A percentile compares a stretch with the other conserved stretches of the same genome.
Evolutionary conservation across 30 jellyfish, hydroid and myxozoan species (phyloP).

Genomic region (Calvadosia cruxmelitensis): DNA sequence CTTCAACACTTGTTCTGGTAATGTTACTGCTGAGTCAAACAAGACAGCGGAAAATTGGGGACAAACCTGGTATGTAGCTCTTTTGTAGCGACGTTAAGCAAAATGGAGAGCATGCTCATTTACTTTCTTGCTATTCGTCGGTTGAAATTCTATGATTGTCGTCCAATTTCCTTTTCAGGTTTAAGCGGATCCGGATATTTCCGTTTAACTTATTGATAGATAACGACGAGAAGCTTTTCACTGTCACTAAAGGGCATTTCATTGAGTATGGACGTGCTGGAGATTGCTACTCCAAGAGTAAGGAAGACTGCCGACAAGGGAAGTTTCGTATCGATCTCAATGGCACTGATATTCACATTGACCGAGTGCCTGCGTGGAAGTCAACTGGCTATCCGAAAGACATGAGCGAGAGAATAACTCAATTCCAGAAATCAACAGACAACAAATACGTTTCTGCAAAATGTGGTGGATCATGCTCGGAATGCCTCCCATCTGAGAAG

Average conservation of each 20-base stretch:
- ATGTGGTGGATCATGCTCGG: slow-evolving; percentile 94
- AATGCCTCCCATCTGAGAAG: slow-evolving; percentile 69
- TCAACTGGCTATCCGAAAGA: slow-evolving; percentile 81
- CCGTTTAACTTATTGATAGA: slow-evolving; percentile 34
- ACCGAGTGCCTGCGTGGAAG: slow-evolving; percentile 50
- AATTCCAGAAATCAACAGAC: slow-evolving; percentile 46
- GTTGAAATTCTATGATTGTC: too few relatives aligned
- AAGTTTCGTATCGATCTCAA: slow-evolving; percentile 47
- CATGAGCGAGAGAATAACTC: slow-evolving; percentile 64
- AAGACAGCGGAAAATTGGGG: slow-evolving; percentile 69
- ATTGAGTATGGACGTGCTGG: slow-evolving; percentile 85
- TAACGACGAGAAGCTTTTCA: slow-evolving; percentile 40
- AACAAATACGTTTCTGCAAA: slow-evolving; percentile 47
- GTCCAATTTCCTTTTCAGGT: too few relatives aligned
- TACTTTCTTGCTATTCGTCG: too few relatives aligned
- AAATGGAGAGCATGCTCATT: too few relatives aligned
- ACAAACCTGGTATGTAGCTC: slow-evolving; percentile 51
- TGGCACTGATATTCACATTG: slow-evolving; percentile 43
- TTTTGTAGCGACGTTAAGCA: too few relatives aligned
- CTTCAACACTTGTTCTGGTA: slow-evolving; percentile 66
- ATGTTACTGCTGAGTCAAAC: slow-evolving; percentile 40
- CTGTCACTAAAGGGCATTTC: slow-evolving; percentile 48
- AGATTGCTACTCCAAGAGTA: slow-evolving; percentile 76
- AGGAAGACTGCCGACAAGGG: slow-evolving; percentile 91
- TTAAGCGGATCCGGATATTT: slow-evolving; percentile 40